Evolutionary conservation across 2,113 vertebrate species (phyloP), one percentile per base, ranked within the genome.

Genomic region (Panthera uncia): DNA sequence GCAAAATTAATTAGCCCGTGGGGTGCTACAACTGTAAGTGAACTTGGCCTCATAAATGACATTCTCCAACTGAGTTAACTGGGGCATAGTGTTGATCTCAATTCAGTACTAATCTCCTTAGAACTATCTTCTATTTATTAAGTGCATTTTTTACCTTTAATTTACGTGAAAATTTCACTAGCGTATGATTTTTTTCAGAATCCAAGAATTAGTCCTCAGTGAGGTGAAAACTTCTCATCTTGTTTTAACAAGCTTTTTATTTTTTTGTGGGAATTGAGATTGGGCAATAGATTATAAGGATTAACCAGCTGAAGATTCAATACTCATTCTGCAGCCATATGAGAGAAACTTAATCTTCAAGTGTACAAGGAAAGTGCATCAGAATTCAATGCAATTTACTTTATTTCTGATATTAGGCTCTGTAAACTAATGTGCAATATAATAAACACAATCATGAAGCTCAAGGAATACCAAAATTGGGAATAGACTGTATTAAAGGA

Each of bases 241-340:
- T 76, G 31, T 96, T 94, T 95, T 97, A 97, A 98, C 85, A 97
- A 96, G 96, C n/a, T 87, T 98, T 94, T 97, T 91, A 89, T 90
- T 96, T 96, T 97, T 97, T 97, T 91, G 76, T 97, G 94, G 81
- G 88, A 98, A 92, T 87, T 93, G 94, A 96, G 91, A 91, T 91
- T 89, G 73, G n/a, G 19, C 21, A 87, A 85, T 86, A 95, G 96
- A 97, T 94, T 89, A 76, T 84, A 89, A 88, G 76, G 95, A 95
- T 97, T 95, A 96, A 76, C 52, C 27, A 89, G 76, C 15, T 95
- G 15, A 91, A 94, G 86, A 61, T 74, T 36, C 61, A 98, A 80
- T 89, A 71, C 31, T 79, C 48, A 83, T 5, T 91, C 21, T 86
- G 21, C 2, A 85, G 33, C 11, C 73, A 36, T 94, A 85, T 90